A percentile compares a stretch with the other conserved stretches of the same genome.
These are phyloP conservation scores for Meda fulgida DNA, from an alignment of 2,797 vertebrate species.

Conservation along the genomic window DNA sequence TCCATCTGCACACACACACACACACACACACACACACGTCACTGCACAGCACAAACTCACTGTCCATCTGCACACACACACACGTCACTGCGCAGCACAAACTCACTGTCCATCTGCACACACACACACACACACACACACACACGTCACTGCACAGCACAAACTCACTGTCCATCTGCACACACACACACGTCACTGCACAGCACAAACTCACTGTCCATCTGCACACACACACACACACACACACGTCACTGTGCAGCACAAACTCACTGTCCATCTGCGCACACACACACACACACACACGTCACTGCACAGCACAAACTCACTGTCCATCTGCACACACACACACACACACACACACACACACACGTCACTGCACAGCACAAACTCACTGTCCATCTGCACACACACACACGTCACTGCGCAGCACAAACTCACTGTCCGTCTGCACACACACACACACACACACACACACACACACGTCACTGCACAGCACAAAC, in stretches of 20 bases:
- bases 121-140: conserved; percentile 5
- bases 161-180: too few species aligned
- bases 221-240: too few species aligned
- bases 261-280: too few species aligned
- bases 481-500: too few species aligned
- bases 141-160: conserved; percentile 65
- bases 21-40: too few species aligned
- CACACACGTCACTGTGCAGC: too few species aligned
- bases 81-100: too few species aligned
- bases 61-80: too few species aligned
- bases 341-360: conserved; percentile 5
- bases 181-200: neutral
- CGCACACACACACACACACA: conserved; percentile 71
- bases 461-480: too few species aligned
- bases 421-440: conserved; percentile 59
- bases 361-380: conserved; percentile 69
- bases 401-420: neutral
- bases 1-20: too few species aligned
- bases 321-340: conserved; percentile 83
- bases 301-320: conserved; percentile 91
- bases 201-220: conserved; percentile 59
- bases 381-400: too few species aligned
- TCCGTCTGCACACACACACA: too few species aligned
- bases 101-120: conserved; percentile 83
- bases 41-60: conserved; percentile 87